Percentiles rank a stretch among this genome's conserved stretches.
Evolutionary conservation across 2,797 vertebrate species (phyloP).

Genomic region (Crypturellus tataupa): DNA sequence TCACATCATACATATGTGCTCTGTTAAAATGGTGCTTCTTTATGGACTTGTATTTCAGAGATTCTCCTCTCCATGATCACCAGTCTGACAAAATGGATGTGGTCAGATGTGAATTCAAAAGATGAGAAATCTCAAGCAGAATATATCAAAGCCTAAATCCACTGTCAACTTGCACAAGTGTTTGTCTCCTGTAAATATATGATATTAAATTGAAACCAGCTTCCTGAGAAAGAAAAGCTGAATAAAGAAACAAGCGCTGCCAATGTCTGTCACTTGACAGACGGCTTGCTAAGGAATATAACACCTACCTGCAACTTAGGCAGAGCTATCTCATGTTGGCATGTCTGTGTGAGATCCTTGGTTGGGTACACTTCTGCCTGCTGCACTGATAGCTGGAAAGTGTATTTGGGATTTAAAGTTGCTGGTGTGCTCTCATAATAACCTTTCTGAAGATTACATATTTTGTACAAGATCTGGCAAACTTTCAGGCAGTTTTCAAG

Average conservation of each 20-base stretch:
- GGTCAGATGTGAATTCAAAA: neutral
- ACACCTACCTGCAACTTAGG: conserved; percentile 4
- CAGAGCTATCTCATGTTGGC: neutral
- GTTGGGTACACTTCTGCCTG: neutral
- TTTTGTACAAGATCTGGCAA: conserved; percentile 46
- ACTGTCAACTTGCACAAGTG: neutral
- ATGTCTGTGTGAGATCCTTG: neutral
- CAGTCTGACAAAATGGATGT: neutral
- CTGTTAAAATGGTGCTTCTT: neutral
- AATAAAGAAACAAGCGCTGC: neutral
- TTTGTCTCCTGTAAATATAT: conserved; percentile 26
- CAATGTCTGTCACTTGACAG: neutral
- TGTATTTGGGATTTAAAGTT: conserved; percentile 10
- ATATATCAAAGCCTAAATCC: neutral
- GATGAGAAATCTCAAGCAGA: neutral
- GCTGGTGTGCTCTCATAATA: conserved; percentile 19
- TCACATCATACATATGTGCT: fast-evolving
- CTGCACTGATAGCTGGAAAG: neutral
- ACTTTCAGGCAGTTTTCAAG: conserved; percentile 57
- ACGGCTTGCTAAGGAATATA: neutral
- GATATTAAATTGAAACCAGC: neutral
- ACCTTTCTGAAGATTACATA: conserved; percentile 10
- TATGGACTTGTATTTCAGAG: neutral
- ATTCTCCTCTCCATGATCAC: neutral
- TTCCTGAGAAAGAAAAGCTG: neutral